Conservation (phyloP, 1,140 invertebrate genomes). For the Caligus rogercresseyi region DNA sequence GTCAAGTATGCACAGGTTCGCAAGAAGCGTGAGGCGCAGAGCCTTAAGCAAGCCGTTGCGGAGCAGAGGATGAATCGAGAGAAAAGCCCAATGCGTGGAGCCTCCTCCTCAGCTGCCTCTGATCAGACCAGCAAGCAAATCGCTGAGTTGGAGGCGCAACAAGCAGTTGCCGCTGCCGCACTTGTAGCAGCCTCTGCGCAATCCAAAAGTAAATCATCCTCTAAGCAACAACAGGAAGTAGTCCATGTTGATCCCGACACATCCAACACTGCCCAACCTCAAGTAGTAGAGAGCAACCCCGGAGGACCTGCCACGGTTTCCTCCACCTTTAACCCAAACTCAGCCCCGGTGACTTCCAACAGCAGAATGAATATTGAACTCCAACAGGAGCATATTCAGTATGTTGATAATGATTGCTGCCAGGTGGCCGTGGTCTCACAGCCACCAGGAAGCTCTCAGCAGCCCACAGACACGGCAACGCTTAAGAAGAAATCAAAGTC, state of each 20-base stretch:
- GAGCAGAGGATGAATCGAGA: not conserved
- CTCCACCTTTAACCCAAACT: not conserved
- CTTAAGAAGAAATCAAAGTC: not conserved
- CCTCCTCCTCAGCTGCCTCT: not conserved
- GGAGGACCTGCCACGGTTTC: not conserved
- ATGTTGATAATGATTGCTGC: constrained; percentile 16
- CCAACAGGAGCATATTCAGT: constrained; percentile 18
- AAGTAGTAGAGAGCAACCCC: not conserved
- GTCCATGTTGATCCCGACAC: not conserved
- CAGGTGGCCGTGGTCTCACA: constrained; percentile 1
- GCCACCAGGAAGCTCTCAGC: not conserved
- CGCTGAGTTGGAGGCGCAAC: not conserved
- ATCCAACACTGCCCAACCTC: not conserved
- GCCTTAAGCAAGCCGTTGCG: not conserved
- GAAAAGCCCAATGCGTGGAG: not conserved
- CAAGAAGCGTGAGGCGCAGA: not conserved
- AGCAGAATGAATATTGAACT: not conserved
- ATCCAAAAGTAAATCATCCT: not conserved
- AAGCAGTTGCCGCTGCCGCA: not conserved
- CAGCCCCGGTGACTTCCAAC: not conserved
- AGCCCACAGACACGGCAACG: not conserved
- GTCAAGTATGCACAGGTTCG: constrained; percentile 1
- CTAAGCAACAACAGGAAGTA: not conserved
- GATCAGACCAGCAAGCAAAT: not conserved
- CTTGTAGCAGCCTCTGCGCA: not conserved